Percentiles rank a stretch among this genome's conserved stretches.
Conservation (phyloP, 2,888 invertebrate species). For the Ichneumoninae sp. region DNA sequence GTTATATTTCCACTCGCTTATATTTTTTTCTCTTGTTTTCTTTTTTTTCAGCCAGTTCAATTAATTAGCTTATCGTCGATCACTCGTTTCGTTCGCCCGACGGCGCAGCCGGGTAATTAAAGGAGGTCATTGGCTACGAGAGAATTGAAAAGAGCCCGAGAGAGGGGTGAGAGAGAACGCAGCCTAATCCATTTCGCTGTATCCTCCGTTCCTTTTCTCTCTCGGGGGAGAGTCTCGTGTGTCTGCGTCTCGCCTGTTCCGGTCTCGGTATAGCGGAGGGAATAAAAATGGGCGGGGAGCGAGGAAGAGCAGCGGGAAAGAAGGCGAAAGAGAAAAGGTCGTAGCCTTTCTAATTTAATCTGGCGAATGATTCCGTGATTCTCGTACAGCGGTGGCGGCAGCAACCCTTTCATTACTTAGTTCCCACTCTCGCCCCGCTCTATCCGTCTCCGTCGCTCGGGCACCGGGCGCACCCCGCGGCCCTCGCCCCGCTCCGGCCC, state of each 20-base stretch:
- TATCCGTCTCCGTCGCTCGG: conserved; percentile 16
- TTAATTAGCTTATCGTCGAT: conserved; percentile 68
- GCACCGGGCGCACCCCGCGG: conserved; percentile 57
- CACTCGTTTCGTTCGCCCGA: conserved; percentile 44
- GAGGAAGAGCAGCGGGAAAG: conserved; percentile 34
- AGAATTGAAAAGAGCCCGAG: conserved; percentile 18
- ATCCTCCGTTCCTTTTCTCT: conserved; percentile 9
- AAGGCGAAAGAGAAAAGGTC: conserved; percentile 75
- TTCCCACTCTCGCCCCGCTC: conserved; percentile 72
- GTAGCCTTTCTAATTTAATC: conserved; percentile 84
- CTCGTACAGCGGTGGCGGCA: conserved; percentile 73
- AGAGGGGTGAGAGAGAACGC: conserved; percentile 8
- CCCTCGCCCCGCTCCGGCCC: conserved; percentile 57
- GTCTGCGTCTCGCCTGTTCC: conserved; percentile 28
- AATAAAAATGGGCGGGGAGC: neutral
- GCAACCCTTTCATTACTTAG: conserved; percentile 84
- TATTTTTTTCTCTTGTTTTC: conserved; percentile 31
- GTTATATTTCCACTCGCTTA: conserved; percentile 28
- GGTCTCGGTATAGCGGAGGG: conserved; percentile 38
- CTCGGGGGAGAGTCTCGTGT: conserved; percentile 36
- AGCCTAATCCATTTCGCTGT: conserved; percentile 64
- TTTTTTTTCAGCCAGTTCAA: conserved; percentile 51
- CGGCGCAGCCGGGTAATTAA: conserved; percentile 62
- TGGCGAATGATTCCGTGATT: conserved; percentile 84
- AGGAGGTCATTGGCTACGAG: conserved; percentile 63